A percentile compares a stretch with the other conserved stretches of the same genome.
Evolutionary conservation across 2,797 vertebrate species (phyloP).

Genomic region (Calcarius lapponicus): DNA sequence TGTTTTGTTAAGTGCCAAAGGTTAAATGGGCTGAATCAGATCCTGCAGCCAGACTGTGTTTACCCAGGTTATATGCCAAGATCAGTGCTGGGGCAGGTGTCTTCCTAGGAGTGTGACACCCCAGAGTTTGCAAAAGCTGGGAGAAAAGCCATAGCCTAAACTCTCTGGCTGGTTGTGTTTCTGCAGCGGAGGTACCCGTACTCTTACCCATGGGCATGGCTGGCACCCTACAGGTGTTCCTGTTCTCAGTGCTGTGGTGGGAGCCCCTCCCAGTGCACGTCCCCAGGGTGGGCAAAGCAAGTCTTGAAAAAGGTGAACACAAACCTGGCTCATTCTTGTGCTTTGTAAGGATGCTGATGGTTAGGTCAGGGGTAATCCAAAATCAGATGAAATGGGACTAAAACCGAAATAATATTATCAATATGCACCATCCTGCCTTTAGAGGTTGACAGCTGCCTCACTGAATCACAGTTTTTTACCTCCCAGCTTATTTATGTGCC

Average conservation of each 20-base stretch:
- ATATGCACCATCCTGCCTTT: not conserved
- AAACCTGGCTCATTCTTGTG: not conserved
- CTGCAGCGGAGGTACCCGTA: not conserved
- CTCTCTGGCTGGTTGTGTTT: not conserved
- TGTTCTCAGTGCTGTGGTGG: not conserved
- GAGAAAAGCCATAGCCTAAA: not conserved
- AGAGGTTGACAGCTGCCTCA: not conserved
- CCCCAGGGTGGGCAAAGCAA: not conserved
- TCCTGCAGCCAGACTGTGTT: not conserved
- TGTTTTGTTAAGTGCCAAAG: not conserved
- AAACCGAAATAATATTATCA: not conserved
- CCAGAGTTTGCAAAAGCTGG: not conserved
- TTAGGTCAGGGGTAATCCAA: not conserved
- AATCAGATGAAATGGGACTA: not conserved
- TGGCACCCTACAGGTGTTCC: accelerated
- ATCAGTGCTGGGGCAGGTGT: not conserved
- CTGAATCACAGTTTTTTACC: not conserved
- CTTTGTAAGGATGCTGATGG: not conserved
- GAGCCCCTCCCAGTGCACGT: not conserved
- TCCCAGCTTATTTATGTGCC: not conserved
- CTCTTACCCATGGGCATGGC: too few relatives aligned
- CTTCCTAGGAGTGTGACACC: not conserved
- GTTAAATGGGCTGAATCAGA: not conserved
- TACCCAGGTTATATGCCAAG: not conserved
- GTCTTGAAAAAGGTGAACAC: not conserved